phyloP scores from a whole-genome alignment of 2,113 vertebrate species.

The Emydocephalus ijimae region DNA sequence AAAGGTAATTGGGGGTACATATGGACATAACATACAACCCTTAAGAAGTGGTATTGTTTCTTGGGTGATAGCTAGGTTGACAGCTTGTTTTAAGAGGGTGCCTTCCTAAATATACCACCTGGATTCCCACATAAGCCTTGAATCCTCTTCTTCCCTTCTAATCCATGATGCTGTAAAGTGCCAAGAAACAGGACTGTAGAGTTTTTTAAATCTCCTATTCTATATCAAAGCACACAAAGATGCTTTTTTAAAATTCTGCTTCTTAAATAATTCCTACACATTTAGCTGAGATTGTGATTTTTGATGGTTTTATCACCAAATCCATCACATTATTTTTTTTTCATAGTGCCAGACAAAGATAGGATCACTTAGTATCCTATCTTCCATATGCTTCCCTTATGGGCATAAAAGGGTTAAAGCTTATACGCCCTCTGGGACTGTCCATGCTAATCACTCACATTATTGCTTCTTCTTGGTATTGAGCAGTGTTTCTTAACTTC shows the following conservation, averaged over 20 bases:
- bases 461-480: neutral
- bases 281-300: neutral
- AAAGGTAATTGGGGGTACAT: neutral
- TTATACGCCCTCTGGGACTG: neutral
- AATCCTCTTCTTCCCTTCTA: neutral
- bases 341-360: neutral
- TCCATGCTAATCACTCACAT: neutral
- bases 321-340: neutral
- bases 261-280: neutral
- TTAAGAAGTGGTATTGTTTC: neutral
- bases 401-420: neutral
- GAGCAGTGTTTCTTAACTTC: neutral
- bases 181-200: neutral
- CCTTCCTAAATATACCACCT: neutral
- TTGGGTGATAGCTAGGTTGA: neutral
- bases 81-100: neutral
- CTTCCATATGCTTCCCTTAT: neutral
- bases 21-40: neutral
- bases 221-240: neutral
- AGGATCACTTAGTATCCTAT: neutral
- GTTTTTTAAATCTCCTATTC: neutral
- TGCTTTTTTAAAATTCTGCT: neutral
- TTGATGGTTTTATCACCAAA: neutral
- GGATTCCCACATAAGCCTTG: neutral
- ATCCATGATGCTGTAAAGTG: neutral